These are phyloP conservation scores for Aix galericulata DNA, from an alignment of 2,113 vertebrate genomes.

Conservation along the genomic window DNA sequence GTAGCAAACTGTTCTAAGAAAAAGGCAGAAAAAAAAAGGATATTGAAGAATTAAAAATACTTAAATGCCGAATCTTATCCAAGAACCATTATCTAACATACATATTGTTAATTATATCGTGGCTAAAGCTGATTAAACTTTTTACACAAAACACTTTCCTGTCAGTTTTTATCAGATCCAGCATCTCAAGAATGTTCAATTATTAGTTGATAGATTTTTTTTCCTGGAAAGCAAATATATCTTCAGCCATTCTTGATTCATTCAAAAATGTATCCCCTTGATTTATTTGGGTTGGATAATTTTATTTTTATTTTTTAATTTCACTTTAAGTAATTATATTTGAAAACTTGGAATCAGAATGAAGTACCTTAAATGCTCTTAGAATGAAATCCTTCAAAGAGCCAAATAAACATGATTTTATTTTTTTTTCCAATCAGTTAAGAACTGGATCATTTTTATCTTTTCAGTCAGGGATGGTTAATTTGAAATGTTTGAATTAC, in stretches of 20 bases:
- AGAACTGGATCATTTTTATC: neutral
- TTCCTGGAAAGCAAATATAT: neutral
- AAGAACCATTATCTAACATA: rapidly evolving
- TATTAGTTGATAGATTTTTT: neutral
- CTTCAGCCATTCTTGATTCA: neutral
- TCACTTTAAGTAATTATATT: neutral
- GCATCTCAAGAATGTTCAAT: neutral
- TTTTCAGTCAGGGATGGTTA: neutral
- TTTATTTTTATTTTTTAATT: neutral
- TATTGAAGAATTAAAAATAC: neutral
- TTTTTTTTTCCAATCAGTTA: neutral
- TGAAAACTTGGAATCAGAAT: neutral
- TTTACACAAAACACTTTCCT: neutral
- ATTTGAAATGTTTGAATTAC: neutral
- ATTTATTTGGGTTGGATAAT: neutral
- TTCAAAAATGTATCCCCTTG: neutral
- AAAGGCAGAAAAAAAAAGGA: neutral
- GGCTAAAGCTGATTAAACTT: neutral
- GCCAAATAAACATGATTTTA: neutral
- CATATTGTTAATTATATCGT: neutral
- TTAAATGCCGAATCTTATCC: neutral
- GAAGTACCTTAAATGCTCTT: neutral
- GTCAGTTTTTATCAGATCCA: neutral
- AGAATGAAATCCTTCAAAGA: neutral
- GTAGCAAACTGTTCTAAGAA: neutral